Evolutionary conservation across 2,113 vertebrate species (phyloP).

Genomic region (Tragelaphus strepsiceros): DNA sequence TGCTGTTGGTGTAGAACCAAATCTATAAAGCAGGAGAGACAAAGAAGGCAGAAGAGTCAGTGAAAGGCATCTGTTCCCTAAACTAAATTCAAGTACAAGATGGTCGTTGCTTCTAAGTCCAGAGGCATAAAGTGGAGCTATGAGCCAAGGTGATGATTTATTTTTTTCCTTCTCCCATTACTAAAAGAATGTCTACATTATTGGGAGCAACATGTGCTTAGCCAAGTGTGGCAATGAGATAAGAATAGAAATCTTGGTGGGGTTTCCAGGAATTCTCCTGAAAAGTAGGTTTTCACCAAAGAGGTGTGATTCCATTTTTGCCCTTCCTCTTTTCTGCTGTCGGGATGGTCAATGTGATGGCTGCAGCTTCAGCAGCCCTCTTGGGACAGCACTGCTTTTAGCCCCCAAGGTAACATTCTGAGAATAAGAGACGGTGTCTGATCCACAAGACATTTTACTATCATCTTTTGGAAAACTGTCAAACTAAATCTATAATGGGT

Average conservation of each 20-base stretch:
- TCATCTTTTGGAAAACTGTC: neutral
- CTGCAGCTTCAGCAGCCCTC: neutral
- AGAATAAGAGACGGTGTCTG: neutral
- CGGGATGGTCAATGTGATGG: neutral
- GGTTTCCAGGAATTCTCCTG: neutral
- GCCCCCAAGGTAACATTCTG: neutral
- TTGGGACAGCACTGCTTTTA: neutral
- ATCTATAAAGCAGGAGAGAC: conserved; percentile 80
- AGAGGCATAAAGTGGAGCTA: neutral
- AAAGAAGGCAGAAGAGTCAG: neutral
- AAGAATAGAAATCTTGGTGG: neutral
- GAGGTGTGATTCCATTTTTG: neutral
- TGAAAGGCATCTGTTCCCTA: neutral
- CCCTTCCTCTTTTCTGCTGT: neutral
- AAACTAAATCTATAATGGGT: neutral
- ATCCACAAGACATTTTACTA: neutral
- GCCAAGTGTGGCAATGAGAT: neutral
- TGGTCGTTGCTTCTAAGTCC: neutral
- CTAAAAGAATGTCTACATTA: neutral
- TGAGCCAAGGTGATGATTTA: fast-evolving
- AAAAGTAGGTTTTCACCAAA: neutral
- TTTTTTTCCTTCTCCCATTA: neutral
- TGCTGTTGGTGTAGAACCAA: conserved; percentile 96
- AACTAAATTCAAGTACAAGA: neutral
- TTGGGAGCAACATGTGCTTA: neutral